Evolutionary conservation across 2,113 vertebrate species (phyloP).

Genomic region (Oostethus manadensis): DNA sequence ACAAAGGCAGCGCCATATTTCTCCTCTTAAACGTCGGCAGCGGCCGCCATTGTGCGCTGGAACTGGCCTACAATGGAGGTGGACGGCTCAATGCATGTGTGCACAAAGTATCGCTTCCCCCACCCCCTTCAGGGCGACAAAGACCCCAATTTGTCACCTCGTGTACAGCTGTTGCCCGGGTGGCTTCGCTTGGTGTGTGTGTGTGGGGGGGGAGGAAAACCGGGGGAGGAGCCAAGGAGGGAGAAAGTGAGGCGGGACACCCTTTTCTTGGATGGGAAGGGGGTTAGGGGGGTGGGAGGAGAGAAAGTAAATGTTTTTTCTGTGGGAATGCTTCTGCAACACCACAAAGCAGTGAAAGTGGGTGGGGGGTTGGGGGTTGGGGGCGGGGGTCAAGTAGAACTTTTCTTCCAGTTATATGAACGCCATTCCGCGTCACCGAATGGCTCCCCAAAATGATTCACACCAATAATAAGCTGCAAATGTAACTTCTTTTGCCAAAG

Average conservation of each 20-base stretch:
- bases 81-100: constrained; percentile 52
- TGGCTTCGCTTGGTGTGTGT: constrained; percentile 52
- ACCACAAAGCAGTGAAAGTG: constrained; percentile 57
- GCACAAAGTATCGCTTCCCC: constrained; percentile 48
- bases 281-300: constrained; percentile 43
- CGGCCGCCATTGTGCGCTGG: constrained; percentile 58
- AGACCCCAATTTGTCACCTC: constrained; percentile 73
- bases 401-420: background rate
- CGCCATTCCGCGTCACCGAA: background rate
- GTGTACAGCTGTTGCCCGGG: constrained; percentile 69
- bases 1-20: constrained; percentile 70
- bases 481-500: background rate
- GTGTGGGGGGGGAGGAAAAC: constrained; percentile 52
- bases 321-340: constrained; percentile 71
- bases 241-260: constrained; percentile 38
- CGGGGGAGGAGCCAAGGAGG: constrained; percentile 17
- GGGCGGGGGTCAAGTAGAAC: background rate
- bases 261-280: constrained; percentile 36
- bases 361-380: background rate
- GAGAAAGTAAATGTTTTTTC: constrained; percentile 61
- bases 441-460: background rate
- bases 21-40: constrained; percentile 60
- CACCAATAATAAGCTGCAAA: background rate
- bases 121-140: constrained; percentile 63
- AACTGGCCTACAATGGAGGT: constrained; percentile 52